phyloP scores from a whole-genome alignment of 1,140 invertebrate genomes.

The Zophobas atratus region DNA sequence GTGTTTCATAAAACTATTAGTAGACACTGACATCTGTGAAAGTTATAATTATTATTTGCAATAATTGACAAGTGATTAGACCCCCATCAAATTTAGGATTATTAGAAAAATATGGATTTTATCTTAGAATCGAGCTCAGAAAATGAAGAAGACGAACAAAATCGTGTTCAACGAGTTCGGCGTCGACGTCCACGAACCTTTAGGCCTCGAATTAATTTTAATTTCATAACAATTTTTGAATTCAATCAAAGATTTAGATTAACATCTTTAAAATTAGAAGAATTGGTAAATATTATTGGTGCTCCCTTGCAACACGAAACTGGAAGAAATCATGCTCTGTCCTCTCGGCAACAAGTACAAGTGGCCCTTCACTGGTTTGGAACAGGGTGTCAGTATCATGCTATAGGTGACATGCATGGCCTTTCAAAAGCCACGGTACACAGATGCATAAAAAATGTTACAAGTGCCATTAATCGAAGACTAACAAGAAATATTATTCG shows the following conservation, averaged over 20 bases:
- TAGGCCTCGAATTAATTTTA: neutral
- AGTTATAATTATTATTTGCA: no score
- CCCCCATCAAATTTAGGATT: no score
- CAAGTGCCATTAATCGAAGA: slow-evolving; percentile 5
- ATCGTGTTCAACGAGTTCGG: no score
- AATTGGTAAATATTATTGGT: neutral
- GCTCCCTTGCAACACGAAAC: neutral
- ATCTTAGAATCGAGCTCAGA: no score
- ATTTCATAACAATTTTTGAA: neutral
- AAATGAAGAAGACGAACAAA: no score
- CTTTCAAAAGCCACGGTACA: slow-evolving; percentile 40
- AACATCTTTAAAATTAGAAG: neutral
- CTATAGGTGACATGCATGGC: slow-evolving; percentile 47
- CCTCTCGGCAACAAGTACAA: neutral
- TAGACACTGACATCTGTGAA: neutral
- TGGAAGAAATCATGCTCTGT: neutral
- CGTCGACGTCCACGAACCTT: neutral
- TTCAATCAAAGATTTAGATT: neutral
- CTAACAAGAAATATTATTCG: neutral
- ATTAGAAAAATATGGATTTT: no score
- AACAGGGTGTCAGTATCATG: slow-evolving; percentile 41
- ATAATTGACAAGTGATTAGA: no score
- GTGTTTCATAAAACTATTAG: neutral
- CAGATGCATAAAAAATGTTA: slow-evolving; percentile 7
- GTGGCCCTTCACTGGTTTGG: slow-evolving; percentile 43